Evolutionary conservation across 2,797 vertebrate genomes (phyloP), one percentile per base, ranked within the genome.

Genomic region (Astyanax mexicanus): DNA sequence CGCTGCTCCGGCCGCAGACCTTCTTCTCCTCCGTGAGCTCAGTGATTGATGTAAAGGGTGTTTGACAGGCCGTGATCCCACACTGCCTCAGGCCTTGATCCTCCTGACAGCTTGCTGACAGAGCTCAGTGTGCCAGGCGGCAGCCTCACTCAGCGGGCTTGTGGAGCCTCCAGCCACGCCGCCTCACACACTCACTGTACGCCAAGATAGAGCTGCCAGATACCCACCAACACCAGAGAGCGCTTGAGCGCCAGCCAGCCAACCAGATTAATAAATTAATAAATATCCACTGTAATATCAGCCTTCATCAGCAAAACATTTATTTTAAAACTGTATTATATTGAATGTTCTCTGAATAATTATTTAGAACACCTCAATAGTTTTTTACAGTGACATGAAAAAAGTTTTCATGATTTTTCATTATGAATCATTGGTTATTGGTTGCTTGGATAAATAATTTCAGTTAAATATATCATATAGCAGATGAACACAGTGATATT

Each of bases 21-120:
- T 3, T 66, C 47, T 65, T 47, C 19, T 21, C 6, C 13, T 3
- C 4, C 9, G 7, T 49, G 44, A 29, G 42, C 40, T 19, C 27
- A 32, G 15, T 66, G 42, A 66, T 45, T 66, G 62, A 66, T 66
- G 62, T 17, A 66, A 66, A 65, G 44, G 42, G 15, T 47, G 44
- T 66, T 29, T 47, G 64, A 66, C 64, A 66, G 64, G 44, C 15
- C 42, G 45, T 45, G 62, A 65, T 45, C 62, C 62, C 40, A 27
- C 2, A 40, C 27, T 25, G 19, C 61, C 37, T 65, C 21, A 15
- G 23, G 62, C 23, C 40, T 45, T 65, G 13, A 65, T 65, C 62
- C 62, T 27, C 23, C 44, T 44, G 61, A 65, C 61, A 44, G 61
- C 23, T 27, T 40, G 64, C 23, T 66, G 64, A 66, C 64, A 66